Evolutionary conservation across 2,113 vertebrate genomes (phyloP), one percentile per base, ranked within the genome.

Genomic region (Sturnira hondurensis): DNA sequence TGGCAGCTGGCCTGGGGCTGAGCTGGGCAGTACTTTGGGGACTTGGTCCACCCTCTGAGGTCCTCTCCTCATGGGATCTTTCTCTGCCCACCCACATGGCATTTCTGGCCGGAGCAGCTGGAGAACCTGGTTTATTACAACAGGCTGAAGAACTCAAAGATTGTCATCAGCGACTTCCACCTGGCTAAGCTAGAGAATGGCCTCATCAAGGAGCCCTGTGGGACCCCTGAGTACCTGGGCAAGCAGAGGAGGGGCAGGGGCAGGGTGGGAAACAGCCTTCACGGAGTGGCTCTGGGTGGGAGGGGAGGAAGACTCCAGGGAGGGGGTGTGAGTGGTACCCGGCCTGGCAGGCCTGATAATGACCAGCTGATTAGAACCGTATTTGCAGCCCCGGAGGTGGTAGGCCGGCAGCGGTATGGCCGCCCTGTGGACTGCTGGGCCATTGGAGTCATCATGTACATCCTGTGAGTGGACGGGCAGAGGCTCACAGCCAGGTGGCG

Each of bases 71-170:
- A 97, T 61, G 94, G 2, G 80, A 1, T 83, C 0, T 85, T 82
- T 63, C 54, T 96, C 65, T 93, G 61, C 82, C 70, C 36, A 22
- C n/a, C 28, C 20, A 13, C 43, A 38, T 89, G 56, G 26, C 65
- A 0, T 74, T 71, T 76, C 86, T 7, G 1, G 74, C 0, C 0
- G 73, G 63, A 93, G 84, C 98, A 99, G 99, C 97, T 99, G 98
- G 99, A 99, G 98, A 99, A 99, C 97, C 98, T 99, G 98, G 99
- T 99, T 86, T 99, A 99, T 97, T 99, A 99, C 97, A 99, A 99
- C 96, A 99, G 99, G 47, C 98, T 99, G 98, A 99, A 99, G 98
- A 99, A 99, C 97, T 99, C 99, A 8, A 99, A 99, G 99, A 99
- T 99, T 0, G 99, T 99, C 97, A 99, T 99, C 98, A 99, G 99